Percentiles rank a stretch among this genome's conserved stretches.
phyloP scores from a whole-genome alignment of 2,797 vertebrate genomes.

The Huso huso region DNA sequence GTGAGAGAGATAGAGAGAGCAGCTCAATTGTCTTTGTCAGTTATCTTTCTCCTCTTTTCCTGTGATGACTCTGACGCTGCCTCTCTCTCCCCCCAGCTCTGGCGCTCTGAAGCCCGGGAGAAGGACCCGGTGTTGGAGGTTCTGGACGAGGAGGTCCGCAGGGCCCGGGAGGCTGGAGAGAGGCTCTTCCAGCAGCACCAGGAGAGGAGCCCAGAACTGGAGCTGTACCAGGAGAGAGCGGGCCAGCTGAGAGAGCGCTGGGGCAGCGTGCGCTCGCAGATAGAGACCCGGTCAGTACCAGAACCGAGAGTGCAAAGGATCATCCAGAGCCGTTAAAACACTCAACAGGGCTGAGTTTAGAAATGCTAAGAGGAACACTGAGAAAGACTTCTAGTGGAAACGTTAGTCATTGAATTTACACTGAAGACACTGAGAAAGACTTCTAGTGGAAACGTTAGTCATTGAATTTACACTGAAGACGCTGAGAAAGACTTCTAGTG shows the following conservation, averaged over 20 bases:
- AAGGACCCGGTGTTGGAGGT: slow-evolving; percentile 70
- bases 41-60: no score
- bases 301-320: background rate
- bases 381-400: background rate
- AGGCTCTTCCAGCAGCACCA: slow-evolving; percentile 66
- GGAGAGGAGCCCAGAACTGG: slow-evolving; percentile 80
- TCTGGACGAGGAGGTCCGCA: slow-evolving; percentile 63
- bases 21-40: no score
- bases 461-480: no score
- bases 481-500: no score
- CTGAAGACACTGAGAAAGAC: no score
- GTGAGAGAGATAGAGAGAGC: no score
- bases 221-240: slow-evolving; percentile 79
- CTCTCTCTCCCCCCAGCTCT: slow-evolving; percentile 54
- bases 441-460: no score
- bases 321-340: background rate
- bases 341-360: background rate
- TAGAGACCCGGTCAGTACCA: slow-evolving; percentile 76
- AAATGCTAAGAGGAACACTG: background rate
- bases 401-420: no score
- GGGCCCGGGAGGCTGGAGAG: slow-evolving; percentile 65
- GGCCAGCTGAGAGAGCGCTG: slow-evolving; percentile 79
- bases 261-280: slow-evolving; percentile 67
- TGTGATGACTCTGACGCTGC: background rate
- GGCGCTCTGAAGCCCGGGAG: slow-evolving; percentile 67